Evolutionary conservation across 2,113 vertebrate species (phyloP).

Genomic region (Leiothrix lutea): DNA sequence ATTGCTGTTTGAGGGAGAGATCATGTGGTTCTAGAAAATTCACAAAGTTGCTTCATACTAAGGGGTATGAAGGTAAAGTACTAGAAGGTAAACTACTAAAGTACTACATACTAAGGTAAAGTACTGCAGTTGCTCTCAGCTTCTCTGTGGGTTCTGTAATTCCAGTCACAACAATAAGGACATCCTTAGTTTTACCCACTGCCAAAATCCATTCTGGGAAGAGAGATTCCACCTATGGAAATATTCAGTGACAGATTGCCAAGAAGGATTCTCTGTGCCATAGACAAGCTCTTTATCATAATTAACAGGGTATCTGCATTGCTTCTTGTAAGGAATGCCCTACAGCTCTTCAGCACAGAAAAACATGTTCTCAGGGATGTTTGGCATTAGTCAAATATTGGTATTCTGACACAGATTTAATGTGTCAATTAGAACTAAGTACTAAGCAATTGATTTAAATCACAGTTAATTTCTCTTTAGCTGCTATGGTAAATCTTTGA

Average conservation of each 20-base stretch:
- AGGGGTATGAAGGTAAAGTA: not conserved
- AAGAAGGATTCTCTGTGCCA: not conserved
- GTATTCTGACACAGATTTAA: slow-evolving; percentile 35
- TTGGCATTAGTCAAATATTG: slow-evolving; percentile 33
- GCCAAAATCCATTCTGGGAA: not conserved
- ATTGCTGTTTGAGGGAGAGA: not conserved
- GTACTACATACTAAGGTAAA: too few relatives aligned
- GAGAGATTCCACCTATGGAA: not conserved
- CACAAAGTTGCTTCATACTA: not conserved
- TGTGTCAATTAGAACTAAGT: slow-evolving; percentile 41
- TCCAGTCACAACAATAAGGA: not conserved
- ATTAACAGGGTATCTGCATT: not conserved
- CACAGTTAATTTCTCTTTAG: slow-evolving; percentile 25
- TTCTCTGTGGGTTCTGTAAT: not conserved
- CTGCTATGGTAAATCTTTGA: not conserved
- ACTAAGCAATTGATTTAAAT: slow-evolving; percentile 38
- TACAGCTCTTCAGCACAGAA: not conserved
- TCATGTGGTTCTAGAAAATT: not conserved
- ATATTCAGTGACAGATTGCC: not conserved
- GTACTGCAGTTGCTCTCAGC: not conserved
- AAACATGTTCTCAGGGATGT: slow-evolving; percentile 8
- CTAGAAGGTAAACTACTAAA: too few relatives aligned
- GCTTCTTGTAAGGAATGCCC: not conserved
- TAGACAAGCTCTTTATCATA: not conserved
- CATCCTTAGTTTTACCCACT: not conserved